A percentile compares a stretch with the other conserved stretches of the same genome.
Evolutionary conservation across 2,888 invertebrate species (phyloP).

Genomic region (Hecatera dysodea): DNA sequence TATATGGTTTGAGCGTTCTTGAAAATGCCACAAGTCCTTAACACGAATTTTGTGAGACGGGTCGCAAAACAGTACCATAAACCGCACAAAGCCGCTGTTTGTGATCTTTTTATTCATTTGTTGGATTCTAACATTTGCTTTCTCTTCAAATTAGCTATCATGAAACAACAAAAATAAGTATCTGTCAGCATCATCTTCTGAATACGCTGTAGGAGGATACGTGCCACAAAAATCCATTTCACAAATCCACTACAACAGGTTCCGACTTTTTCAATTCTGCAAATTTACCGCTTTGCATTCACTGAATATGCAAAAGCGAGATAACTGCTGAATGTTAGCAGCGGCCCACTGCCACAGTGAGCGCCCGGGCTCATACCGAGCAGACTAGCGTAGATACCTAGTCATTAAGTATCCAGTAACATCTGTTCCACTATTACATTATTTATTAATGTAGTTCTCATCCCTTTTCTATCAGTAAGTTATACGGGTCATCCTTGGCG

Average conservation of each 20-base stretch:
- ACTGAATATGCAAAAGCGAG: constrained; percentile 56
- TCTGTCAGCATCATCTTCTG: background rate
- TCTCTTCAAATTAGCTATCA: background rate
- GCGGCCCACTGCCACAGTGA: background rate
- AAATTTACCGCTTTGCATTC: constrained; percentile 51
- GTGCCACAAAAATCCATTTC: constrained; percentile 27
- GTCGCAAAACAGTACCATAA: background rate
- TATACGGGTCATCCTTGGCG: constrained; percentile 7
- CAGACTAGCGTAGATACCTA: background rate
- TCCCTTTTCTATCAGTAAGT: constrained; percentile 23
- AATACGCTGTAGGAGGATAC: background rate
- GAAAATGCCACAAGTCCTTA: constrained; percentile 18
- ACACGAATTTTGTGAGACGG: constrained; percentile 4
- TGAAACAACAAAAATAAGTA: background rate
- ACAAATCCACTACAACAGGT: constrained; percentile 23
- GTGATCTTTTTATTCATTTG: constrained; percentile 7
- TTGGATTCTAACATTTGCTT: background rate
- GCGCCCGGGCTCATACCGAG: background rate
- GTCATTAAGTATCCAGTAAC: constrained; percentile 16
- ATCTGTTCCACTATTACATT: constrained; percentile 14
- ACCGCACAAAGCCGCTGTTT: background rate
- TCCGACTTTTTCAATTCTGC: constrained; percentile 44
- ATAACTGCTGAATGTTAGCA: constrained; percentile 29
- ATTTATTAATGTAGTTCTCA: constrained; percentile 20
- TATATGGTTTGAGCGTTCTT: constrained; percentile 20